phyloP scores from a whole-genome alignment of 2,797 vertebrate species.

The Rhabdomys pumilio region DNA sequence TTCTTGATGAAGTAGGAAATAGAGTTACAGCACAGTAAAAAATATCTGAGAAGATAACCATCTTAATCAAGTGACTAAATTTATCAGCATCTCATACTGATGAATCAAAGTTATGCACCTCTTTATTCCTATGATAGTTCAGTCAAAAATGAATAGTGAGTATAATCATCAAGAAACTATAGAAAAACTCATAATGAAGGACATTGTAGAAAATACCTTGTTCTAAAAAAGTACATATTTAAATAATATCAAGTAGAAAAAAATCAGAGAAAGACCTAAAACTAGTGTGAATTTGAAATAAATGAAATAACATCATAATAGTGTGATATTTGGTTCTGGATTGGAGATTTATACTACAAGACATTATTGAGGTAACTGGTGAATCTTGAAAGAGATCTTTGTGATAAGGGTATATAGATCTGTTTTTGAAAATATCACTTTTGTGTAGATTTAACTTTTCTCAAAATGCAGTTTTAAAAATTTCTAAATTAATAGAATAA shows the following conservation, averaged over 20 bases:
- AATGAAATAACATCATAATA: not conserved
- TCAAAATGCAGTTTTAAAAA: constrained; percentile 28
- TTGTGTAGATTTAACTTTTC: constrained; percentile 28
- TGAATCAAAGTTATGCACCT: not conserved
- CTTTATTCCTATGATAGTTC: not conserved
- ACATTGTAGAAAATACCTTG: not conserved
- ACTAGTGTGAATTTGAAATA: not conserved
- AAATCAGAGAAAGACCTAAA: constrained; percentile 27
- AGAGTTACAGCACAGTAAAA: not conserved
- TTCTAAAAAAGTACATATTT: not conserved
- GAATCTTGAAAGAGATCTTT: not conserved
- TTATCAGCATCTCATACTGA: constrained; percentile 19
- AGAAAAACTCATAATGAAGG: constrained; percentile 29
- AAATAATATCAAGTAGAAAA: constrained; percentile 5
- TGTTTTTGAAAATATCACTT: not conserved
- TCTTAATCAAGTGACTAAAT: constrained; percentile 15
- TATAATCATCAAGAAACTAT: constrained; percentile 37
- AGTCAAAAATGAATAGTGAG: not conserved
- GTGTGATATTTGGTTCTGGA: not conserved
- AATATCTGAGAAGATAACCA: not conserved
- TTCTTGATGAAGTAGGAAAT: constrained; percentile 7
- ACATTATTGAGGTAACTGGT: not conserved
- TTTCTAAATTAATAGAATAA: constrained; percentile 30
- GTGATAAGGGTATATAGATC: not conserved
- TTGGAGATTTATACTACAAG: not conserved